A percentile compares a stretch with the other conserved stretches of the same genome.
Conservation (phyloP, 2,113 vertebrate species). For the Sinocyclocheilus anshuiensis region DNA sequence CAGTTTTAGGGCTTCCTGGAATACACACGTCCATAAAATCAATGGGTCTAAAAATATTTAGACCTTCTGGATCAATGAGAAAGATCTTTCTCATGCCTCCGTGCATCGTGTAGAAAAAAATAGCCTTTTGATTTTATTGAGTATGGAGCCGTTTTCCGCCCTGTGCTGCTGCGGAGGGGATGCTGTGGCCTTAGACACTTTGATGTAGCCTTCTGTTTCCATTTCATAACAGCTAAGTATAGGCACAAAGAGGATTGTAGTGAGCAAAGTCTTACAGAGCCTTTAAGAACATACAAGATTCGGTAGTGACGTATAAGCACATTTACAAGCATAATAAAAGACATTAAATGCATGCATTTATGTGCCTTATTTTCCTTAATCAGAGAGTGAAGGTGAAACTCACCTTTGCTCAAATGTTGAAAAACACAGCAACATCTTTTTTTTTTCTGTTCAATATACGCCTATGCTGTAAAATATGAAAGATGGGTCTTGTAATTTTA, state of each 20-base stretch:
- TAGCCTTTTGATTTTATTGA: constrained; percentile 72
- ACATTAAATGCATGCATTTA: too few species aligned
- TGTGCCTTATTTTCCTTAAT: neutral
- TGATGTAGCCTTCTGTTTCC: neutral
- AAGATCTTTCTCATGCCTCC: constrained; percentile 70
- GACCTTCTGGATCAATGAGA: constrained; percentile 70
- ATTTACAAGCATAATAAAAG: neutral
- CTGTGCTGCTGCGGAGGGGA: constrained; percentile 57
- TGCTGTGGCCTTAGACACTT: constrained; percentile 11
- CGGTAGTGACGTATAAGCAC: neutral
- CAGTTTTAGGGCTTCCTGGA: constrained; percentile 74
- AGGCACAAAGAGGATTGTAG: constrained; percentile 46
- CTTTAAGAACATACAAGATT: neutral
- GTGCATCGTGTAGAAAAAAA: constrained; percentile 68
- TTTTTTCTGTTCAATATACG: neutral
- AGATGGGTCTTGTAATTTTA: too few species aligned
- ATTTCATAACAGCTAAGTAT: constrained; percentile 66
- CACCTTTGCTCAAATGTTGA: too few species aligned
- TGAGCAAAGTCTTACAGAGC: neutral
- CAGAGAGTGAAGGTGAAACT: neutral
- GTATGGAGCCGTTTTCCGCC: constrained; percentile 60
- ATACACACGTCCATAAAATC: constrained; percentile 70
- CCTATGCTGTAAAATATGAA: neutral
- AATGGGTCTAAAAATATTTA: constrained; percentile 80
- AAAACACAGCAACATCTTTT: neutral